Base-by-base conservation (phyloP, 1,140 invertebrate species). In the Metaphire vulgaris region DNA sequence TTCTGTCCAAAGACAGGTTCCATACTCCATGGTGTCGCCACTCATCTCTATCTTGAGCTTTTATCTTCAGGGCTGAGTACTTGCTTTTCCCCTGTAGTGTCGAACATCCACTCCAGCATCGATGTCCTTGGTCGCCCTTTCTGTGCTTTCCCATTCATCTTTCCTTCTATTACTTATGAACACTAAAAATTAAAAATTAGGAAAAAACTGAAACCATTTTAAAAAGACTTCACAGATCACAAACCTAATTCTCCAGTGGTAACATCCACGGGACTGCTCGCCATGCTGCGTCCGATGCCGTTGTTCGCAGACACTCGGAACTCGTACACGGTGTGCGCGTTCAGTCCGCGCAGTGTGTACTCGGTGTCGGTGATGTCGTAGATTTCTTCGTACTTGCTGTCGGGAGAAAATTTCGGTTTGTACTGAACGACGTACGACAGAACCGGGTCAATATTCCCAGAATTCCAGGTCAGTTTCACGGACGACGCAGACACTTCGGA, bases 201-300 rank as follows among this genome's bases (percentile, higher is more conserved):
- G n/a, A n/a, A 16, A 29, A 41, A 41, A 64, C 15, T 74, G 33
- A 69, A 2, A 26, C 6, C 30, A 69, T 28, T 28, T 69, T 16
- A 26, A 68, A 56, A 75, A 75, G 26, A 74, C 33, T 2, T 33
- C n/a, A 26, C 64, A 76, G 29, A 72, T 80, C 85, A 90, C 90
- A 90, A 90, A 97, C 95, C 94, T 89, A 94, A 93, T 91, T 97
- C 95, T 83, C 95, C 94, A 69, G 96, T 99, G 74, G 94, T 97
- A 80, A 96, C 92, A 80, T 93, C 90, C 26, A 92, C 91, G 0
- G 95, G 91, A 30, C 90, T 88, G 80, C 94, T 96, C 0, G 93
- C 91, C 34, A 91, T 90, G 73, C 96, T 94, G 79, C 94, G 89
- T 56, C 96, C 97, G 80, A 96, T 92, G 82, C 91, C 92, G 88